Evolutionary conservation across 1,140 invertebrate species (phyloP), one percentile per base, ranked within the genome.

Genomic region (Scaptodrosophila lebanonensis): DNA sequence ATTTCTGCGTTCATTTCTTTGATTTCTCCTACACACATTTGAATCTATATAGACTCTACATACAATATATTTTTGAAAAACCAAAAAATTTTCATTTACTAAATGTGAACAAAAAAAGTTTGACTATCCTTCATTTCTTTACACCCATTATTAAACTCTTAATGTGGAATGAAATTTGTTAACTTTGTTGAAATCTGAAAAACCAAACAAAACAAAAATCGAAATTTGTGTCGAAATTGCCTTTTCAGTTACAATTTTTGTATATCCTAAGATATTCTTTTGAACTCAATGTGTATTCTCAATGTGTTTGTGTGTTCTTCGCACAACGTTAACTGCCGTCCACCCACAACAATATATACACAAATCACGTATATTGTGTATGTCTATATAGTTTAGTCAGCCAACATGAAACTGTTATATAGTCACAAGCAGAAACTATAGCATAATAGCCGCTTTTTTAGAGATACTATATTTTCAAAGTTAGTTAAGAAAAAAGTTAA

Each of bases 91-190:
- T 47, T 65, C 18, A 25, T 35, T 2, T 35, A 11, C 30, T 9
- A 32, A 45, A 12, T 47, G 22, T 22, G 15, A 27, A 43, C n/a
- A 17, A 20, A 39, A 30, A 32, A 7, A 30, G 25, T 33, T 38
- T 58, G 18, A 17, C 43, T 57, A 22, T 59, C 12, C 54, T 61
- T 56, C 62, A 9, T 42, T 20, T 58, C 45, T 56, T 38, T 33
- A n/a, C n/a, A n/a, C n/a, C n/a, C 32, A 15, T 67, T 67, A 58
- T 69, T 57, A 57, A 67, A 40, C 38, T 66, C 68, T 76, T 13
- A 73, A 79, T 79, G 73, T 79, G 73, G 73, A 79, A 79, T 79
- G 73, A 76, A 59, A 45, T 48, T 40, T 38, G 52, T 33, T 72
- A 35, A 69, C 40, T 61, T 62, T 47, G 36, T 47, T 16, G 63